Conservation (phyloP, 2,113 vertebrate species). For the Catharus minimus region DNA sequence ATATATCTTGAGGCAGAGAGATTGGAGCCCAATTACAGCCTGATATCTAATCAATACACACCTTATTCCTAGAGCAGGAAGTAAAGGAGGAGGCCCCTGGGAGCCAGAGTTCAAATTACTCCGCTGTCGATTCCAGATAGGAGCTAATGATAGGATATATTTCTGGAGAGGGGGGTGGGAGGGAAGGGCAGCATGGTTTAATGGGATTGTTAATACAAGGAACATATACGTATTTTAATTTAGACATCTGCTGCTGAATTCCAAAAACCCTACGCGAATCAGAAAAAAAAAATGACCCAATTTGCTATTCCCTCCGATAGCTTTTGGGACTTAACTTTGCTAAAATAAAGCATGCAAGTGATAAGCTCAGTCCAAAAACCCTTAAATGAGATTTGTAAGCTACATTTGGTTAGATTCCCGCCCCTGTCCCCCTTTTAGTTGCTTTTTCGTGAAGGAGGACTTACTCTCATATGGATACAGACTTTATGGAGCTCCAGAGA, state of each 20-base stretch:
- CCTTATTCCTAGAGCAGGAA: constrained; percentile 94
- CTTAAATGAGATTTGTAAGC: not conserved
- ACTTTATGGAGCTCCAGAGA: not conserved
- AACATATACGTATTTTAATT: constrained; percentile 60
- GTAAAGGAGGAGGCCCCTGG: constrained; percentile 92
- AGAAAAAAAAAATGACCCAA: not conserved
- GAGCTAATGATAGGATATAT: constrained; percentile 88
- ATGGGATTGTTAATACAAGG: constrained; percentile 68
- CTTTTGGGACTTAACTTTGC: not conserved
- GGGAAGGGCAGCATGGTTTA: constrained; percentile 39
- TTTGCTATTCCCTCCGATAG: not conserved
- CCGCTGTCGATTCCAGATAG: constrained; percentile 89
- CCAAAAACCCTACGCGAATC: not conserved
- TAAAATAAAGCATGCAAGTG: not conserved
- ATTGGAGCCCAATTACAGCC: constrained; percentile 92
- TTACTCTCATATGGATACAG: not conserved
- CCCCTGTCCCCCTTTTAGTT: not conserved
- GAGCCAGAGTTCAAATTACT: constrained; percentile 94
- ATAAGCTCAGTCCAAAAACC: not conserved
- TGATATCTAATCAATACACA: constrained; percentile 96
- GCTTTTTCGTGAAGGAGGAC: not conserved
- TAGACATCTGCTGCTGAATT: constrained; percentile 54
- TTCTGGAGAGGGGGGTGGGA: constrained; percentile 59
- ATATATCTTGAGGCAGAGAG: constrained; percentile 88
- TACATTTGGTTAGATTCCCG: not conserved